phyloP scores from a whole-genome alignment of 2,888 invertebrate genomes.

The Philhelius pedissequus region DNA sequence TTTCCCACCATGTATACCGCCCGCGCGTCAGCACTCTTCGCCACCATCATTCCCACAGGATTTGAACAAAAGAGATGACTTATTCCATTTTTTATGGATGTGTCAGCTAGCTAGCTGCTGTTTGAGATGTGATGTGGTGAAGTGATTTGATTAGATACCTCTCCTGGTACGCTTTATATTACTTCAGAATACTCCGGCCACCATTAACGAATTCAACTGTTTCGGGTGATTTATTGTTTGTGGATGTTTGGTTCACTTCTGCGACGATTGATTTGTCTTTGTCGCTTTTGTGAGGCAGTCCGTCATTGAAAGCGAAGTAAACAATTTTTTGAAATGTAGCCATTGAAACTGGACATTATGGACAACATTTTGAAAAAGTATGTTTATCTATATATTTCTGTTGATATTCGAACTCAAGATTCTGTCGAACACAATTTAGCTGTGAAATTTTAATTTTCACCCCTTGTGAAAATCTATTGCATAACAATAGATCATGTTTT shows the following conservation, averaged over 20 bases:
- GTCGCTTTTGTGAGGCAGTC: conserved; percentile 19
- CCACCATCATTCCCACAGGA: conserved; percentile 62
- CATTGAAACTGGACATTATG: not conserved
- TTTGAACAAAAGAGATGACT: conserved; percentile 63
- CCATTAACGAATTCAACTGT: conserved; percentile 46
- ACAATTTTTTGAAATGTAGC: not conserved
- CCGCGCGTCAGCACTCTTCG: not conserved
- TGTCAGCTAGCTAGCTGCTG: conserved; percentile 57
- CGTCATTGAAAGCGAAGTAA: conserved; percentile 1
- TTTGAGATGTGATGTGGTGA: conserved; percentile 58
- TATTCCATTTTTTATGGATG: conserved; percentile 66
- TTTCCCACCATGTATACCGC: conserved; percentile 39
- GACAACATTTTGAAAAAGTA: not conserved
- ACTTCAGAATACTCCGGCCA: not conserved
- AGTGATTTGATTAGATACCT: conserved; percentile 65
- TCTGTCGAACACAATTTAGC: not conserved
- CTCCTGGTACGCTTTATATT: not conserved
- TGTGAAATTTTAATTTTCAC: not conserved
- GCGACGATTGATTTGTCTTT: conserved; percentile 67
- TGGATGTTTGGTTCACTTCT: conserved; percentile 67
- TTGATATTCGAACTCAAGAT: not conserved
- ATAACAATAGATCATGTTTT: conserved; percentile 20
- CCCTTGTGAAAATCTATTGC: not conserved
- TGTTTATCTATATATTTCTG: not conserved
- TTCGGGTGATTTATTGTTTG: conserved; percentile 65